Evolutionary conservation across 2,888 invertebrate genomes (phyloP).

Genomic region (Thymelicus sylvestris): DNA sequence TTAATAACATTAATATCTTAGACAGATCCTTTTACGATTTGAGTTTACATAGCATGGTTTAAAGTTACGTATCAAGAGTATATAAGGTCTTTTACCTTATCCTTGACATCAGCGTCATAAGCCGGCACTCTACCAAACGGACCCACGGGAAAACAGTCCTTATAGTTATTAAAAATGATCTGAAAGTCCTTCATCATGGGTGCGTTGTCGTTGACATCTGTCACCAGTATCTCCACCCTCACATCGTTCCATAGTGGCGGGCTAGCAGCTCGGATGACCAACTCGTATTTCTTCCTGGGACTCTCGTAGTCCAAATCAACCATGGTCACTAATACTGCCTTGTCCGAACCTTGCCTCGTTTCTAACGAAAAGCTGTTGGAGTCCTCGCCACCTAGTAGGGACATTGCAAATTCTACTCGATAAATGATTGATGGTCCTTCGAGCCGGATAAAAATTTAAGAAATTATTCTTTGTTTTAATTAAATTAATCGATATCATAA

Average conservation of each 20-base stretch:
- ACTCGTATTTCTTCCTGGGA: conserved; percentile 94
- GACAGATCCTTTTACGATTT: background rate
- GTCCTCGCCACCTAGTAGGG: conserved; percentile 89
- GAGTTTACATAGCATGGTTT: too few relatives aligned
- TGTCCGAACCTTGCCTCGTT: conserved; percentile 91
- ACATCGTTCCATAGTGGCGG: conserved; percentile 95
- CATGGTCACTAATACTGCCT: conserved; percentile 94
- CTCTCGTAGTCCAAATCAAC: conserved; percentile 98
- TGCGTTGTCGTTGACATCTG: conserved; percentile 98
- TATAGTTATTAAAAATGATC: conserved; percentile 97
- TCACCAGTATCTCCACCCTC: conserved; percentile 93
- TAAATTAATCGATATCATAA: too few relatives aligned
- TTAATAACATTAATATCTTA: background rate
- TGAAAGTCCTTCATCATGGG: conserved; percentile 96
- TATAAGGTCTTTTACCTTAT: conserved; percentile 78
- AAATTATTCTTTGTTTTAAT: too few relatives aligned
- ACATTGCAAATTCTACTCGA: conserved; percentile 13
- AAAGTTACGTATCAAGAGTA: too few relatives aligned
- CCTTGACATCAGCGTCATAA: conserved; percentile 97
- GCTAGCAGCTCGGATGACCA: conserved; percentile 95
- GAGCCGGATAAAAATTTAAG: background rate
- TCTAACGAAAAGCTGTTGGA: conserved; percentile 93
- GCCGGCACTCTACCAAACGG: conserved; percentile 97
- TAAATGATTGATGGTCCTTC: conserved; percentile 23
- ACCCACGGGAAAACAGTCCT: conserved; percentile 96